A percentile compares a stretch with the other conserved stretches of the same genome.
phyloP scores from a whole-genome alignment of 2,888 invertebrate species.

The Drosophila vallismaia region DNA sequence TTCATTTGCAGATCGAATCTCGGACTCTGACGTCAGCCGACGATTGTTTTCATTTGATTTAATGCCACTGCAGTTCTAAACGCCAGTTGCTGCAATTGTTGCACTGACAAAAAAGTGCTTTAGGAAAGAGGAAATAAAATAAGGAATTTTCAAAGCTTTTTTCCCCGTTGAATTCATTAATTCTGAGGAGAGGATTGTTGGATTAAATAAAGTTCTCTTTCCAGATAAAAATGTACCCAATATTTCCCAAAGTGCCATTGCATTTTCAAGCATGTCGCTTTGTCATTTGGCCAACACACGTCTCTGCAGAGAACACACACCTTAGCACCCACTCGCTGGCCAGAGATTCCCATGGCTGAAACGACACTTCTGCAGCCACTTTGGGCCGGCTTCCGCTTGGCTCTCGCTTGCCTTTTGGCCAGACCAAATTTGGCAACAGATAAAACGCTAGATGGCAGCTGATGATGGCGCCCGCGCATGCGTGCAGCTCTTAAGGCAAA shows the following conservation, averaged over 20 bases:
- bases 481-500: constrained; percentile 49
- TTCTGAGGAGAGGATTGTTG: no score
- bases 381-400: constrained; percentile 34
- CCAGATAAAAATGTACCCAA: background rate
- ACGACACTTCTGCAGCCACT: constrained; percentile 58
- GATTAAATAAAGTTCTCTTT: no score
- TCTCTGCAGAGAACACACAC: constrained; percentile 23
- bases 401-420: constrained; percentile 36
- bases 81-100: background rate
- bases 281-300: constrained; percentile 34
- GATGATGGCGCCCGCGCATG: constrained; percentile 78
- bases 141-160: background rate
- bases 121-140: background rate
- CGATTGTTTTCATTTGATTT: constrained; percentile 43
- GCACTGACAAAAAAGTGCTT: constrained; percentile 3
- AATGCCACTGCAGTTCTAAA: constrained; percentile 32
- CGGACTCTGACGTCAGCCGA: constrained; percentile 36
- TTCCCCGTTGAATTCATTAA: no score
- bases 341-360: constrained; percentile 66
- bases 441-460: constrained; percentile 60
- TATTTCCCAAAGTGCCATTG: background rate
- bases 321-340: constrained; percentile 66
- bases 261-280: constrained; percentile 17
- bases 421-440: constrained; percentile 74
- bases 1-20: constrained; percentile 30